phyloP scores from a whole-genome alignment of 2,797 vertebrate species.

The Dryobates pubescens region DNA sequence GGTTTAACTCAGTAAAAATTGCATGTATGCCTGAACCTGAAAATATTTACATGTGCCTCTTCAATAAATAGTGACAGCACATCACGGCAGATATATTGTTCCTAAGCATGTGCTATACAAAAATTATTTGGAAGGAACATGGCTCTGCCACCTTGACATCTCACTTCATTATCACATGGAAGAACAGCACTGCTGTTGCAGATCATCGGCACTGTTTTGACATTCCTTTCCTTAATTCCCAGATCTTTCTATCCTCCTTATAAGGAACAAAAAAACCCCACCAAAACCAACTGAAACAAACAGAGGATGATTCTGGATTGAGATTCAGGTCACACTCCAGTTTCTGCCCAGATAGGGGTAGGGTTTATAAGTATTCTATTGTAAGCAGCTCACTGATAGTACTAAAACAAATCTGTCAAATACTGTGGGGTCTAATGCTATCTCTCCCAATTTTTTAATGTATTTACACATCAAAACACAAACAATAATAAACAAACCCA shows the following conservation, averaged over 20 bases:
- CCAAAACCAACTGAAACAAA: neutral
- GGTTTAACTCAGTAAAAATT: neutral
- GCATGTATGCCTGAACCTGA: neutral
- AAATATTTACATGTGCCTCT: neutral
- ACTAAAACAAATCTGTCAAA: neutral
- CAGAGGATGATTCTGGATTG: neutral
- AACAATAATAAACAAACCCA: slow-evolving; percentile 52
- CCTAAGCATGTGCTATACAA: neutral
- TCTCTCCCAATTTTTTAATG: neutral
- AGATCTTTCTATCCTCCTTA: neutral
- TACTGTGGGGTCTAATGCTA: neutral
- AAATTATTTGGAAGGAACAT: neutral
- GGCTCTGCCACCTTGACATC: neutral
- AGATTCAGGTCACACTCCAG: neutral
- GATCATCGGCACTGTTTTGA: neutral
- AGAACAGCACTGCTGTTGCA: neutral
- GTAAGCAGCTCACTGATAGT: neutral
- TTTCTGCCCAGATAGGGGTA: neutral
- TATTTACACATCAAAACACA: slow-evolving; percentile 33
- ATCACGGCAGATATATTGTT: neutral
- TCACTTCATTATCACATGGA: neutral
- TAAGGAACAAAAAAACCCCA: neutral
- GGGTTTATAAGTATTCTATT: neutral
- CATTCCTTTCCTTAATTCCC: neutral
- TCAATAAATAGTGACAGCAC: neutral